Percentiles rank a stretch among this genome's conserved stretches.
Evolutionary conservation across 2,797 vertebrate species (phyloP).

Genomic region (Enteromius thamalakanensis): DNA sequence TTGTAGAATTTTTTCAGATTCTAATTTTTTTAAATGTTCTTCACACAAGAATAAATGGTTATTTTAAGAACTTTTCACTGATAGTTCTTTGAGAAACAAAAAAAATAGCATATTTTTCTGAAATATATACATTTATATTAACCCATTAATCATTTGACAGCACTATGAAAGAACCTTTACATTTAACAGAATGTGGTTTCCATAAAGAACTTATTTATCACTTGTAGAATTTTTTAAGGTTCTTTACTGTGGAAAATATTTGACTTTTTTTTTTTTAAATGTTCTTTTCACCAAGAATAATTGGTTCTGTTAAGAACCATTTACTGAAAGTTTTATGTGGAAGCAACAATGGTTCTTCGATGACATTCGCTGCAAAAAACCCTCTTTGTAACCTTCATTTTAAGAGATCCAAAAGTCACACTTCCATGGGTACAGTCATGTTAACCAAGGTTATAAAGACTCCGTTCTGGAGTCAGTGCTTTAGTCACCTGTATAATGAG

Average conservation of each 20-base stretch:
- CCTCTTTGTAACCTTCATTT: neutral
- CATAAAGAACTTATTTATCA: neutral
- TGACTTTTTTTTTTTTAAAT: neutral
- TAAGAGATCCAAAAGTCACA: constrained; percentile 1
- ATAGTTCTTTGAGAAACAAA: too few species aligned
- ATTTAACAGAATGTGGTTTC: too few species aligned
- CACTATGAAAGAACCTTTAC: too few species aligned
- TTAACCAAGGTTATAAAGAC: neutral
- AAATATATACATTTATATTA: too few species aligned
- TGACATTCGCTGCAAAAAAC: neutral
- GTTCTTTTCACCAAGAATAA: neutral
- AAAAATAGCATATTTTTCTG: too few species aligned
- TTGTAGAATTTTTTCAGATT: too few species aligned
- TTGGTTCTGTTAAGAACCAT: neutral
- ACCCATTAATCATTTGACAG: too few species aligned
- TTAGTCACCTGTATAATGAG: neutral
- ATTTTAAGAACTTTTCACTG: too few species aligned
- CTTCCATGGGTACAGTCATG: neutral
- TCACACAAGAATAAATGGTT: too few species aligned
- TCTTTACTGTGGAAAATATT: neutral
- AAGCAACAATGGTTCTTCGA: neutral
- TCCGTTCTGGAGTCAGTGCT: neutral
- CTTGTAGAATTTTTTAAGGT: neutral
- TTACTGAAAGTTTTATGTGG: neutral
- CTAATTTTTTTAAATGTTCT: too few species aligned